A percentile compares a stretch with the other conserved stretches of the same genome.
Conservation (phyloP, 2,113 vertebrate genomes). For the Canis aureus region DNA sequence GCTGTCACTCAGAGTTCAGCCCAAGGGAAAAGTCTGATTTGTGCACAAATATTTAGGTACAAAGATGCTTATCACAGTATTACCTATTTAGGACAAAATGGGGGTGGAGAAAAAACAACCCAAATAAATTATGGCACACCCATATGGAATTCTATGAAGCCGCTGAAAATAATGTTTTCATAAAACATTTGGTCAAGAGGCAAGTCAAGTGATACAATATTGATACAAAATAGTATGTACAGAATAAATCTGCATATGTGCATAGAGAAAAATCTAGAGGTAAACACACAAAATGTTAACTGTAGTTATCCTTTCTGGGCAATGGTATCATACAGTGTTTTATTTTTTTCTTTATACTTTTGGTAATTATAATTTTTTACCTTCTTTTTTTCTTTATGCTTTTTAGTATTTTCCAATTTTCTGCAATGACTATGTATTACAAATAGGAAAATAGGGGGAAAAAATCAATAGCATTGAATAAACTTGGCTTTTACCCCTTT, state of each 20-base stretch:
- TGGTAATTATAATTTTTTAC: not conserved
- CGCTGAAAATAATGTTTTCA: not conserved
- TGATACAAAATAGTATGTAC: not conserved
- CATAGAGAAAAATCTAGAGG: not conserved
- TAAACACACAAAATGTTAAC: not conserved
- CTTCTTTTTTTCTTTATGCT: not conserved
- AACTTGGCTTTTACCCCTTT: not conserved
- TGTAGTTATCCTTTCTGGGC: not conserved
- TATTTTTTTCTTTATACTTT: not conserved
- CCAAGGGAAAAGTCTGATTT: not conserved
- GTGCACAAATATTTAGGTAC: not conserved
- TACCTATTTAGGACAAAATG: not conserved
- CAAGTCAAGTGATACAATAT: not conserved
- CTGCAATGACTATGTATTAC: not conserved
- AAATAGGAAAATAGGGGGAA: too few species aligned
- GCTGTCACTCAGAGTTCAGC: not conserved
- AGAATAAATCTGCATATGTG: not conserved
- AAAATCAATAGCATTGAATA: too few species aligned
- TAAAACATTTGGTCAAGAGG: not conserved
- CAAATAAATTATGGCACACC: not conserved
- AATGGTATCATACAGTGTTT: not conserved
- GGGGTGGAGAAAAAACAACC: not conserved
- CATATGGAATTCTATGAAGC: not conserved
- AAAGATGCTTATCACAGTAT: not conserved
- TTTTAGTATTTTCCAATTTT: conserved; percentile 25